Evolutionary conservation across 2,888 invertebrate species (phyloP).

Genomic region (Creontiades dilutus): DNA sequence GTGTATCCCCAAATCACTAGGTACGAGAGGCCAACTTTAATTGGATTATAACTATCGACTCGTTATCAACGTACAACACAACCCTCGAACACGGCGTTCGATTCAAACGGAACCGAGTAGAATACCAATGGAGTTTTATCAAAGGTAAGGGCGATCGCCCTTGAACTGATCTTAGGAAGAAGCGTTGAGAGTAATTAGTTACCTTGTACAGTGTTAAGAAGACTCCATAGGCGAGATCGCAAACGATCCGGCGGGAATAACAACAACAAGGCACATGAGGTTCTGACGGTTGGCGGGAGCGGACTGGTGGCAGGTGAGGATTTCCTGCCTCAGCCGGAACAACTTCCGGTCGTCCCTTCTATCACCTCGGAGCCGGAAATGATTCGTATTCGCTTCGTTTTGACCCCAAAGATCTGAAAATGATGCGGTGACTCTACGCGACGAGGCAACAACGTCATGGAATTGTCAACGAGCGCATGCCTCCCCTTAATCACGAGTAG

Average conservation of each 20-base stretch:
- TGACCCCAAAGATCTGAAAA: constrained; percentile 49
- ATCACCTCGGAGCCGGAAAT: constrained; percentile 39
- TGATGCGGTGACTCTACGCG: neutral
- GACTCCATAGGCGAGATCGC: neutral
- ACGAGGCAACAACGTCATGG: neutral
- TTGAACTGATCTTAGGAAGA: constrained; percentile 20
- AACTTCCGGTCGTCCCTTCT: constrained; percentile 51
- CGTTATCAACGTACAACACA: neutral
- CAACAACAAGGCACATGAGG: constrained; percentile 25
- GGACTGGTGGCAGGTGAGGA: constrained; percentile 61
- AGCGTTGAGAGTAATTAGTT: neutral
- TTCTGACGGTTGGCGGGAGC: constrained; percentile 35
- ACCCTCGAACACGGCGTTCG: neutral
- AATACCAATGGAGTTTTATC: neutral
- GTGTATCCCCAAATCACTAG: too few relatives aligned
- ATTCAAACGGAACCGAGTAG: neutral
- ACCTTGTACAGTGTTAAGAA: constrained; percentile 9
- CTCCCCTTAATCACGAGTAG: too few relatives aligned
- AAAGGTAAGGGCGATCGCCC: neutral
- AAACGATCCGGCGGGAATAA: neutral
- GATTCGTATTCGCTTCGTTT: constrained; percentile 45
- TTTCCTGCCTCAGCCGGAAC: constrained; percentile 62
- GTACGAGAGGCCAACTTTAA: neutral
- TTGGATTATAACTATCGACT: neutral
- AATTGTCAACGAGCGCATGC: too few relatives aligned